Percentiles rank a stretch among this genome's conserved stretches.
These are phyloP conservation scores for Lanistes nyassanus DNA, from an alignment of 1,140 invertebrate genomes.

Conservation along the genomic window DNA sequence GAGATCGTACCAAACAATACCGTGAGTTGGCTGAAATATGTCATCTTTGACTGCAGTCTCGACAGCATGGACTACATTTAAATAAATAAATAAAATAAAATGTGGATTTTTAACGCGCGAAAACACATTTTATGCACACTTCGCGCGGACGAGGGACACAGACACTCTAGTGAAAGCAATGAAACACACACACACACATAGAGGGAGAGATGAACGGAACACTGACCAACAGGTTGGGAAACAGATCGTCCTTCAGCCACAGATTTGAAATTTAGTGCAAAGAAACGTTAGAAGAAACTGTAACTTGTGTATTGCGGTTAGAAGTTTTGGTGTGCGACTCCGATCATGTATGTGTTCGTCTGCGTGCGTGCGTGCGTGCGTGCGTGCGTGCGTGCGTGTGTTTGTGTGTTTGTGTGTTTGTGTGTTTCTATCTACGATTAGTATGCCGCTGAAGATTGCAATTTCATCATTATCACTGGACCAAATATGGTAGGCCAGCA, in stretches of 20 bases:
- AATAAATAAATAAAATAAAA: neutral
- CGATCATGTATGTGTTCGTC: neutral
- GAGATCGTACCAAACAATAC: conserved; percentile 80
- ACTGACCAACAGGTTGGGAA: too few relatives aligned
- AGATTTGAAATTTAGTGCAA: too few relatives aligned
- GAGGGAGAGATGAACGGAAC: too few relatives aligned
- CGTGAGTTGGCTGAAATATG: conserved; percentile 69
- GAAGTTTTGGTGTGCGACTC: neutral
- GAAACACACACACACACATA: too few relatives aligned
- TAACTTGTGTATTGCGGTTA: neutral
- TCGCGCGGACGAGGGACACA: too few relatives aligned
- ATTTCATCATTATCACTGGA: conserved; percentile 86
- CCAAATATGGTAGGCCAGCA: conserved; percentile 79
- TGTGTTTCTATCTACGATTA: conserved; percentile 56
- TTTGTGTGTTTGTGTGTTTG: neutral
- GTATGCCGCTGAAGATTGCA: conserved; percentile 78
- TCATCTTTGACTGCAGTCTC: neutral
- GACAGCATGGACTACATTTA: neutral
- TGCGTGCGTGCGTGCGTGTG: neutral
- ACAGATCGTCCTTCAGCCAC: too few relatives aligned
- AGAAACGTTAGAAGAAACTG: too few relatives aligned
- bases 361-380: neutral
- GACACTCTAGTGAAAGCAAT: too few relatives aligned
- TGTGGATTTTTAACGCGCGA: too few relatives aligned
- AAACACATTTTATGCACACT: too few relatives aligned